These are phyloP conservation scores for Diplazon laetatorius DNA, from an alignment of 2,888 invertebrate genomes.

Conservation along the genomic window DNA sequence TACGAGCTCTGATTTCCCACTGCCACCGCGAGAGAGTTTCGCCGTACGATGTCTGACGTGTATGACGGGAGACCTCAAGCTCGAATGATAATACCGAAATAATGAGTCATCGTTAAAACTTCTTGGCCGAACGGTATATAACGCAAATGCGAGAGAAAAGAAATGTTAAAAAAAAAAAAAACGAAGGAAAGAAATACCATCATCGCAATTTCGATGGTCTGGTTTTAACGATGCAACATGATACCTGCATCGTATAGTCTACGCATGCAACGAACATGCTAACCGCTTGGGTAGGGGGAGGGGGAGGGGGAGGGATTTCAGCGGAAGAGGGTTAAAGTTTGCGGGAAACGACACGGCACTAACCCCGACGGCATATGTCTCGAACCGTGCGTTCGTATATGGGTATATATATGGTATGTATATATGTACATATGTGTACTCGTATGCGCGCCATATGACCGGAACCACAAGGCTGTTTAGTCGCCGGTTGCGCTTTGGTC, in stretches of 20 bases:
- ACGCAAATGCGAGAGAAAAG: too few species aligned
- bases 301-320: too few species aligned
- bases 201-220: neutral
- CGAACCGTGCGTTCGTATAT: too few species aligned
- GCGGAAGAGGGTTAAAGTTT: neutral
- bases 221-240: constrained; percentile 16
- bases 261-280: neutral
- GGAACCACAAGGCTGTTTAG: neutral
- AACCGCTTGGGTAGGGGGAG: neutral
- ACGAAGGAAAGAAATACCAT: neutral
- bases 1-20: constrained; percentile 3
- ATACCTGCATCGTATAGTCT: neutral
- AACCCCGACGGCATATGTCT: too few species aligned
- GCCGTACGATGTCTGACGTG: neutral
- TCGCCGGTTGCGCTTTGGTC: neutral
- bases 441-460: neutral
- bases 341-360: neutral
- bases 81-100: constrained; percentile 29
- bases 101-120: constrained; percentile 36
- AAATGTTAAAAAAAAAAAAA: neutral
- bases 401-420: too few species aligned
- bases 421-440: neutral
- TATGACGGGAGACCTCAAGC: neutral
- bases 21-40: neutral
- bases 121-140: neutral